Conservation (phyloP, 2,797 vertebrate genomes). For the Pachyuromys duprasi region DNA sequence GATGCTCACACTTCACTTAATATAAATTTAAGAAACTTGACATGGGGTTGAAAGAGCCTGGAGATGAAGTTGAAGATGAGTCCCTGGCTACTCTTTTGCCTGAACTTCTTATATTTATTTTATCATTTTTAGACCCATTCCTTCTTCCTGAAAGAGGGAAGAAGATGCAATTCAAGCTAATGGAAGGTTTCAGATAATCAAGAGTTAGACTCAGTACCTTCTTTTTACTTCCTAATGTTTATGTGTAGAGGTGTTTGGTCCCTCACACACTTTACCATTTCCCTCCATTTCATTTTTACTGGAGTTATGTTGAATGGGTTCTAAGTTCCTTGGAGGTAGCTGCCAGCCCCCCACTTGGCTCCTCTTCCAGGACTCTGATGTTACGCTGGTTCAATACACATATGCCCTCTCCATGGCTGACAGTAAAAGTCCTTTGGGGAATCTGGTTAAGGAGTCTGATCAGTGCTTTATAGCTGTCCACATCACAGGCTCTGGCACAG, state of each 20-base stretch:
- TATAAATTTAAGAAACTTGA: background rate
- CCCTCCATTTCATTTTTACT: background rate
- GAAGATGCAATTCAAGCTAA: background rate
- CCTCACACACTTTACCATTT: background rate
- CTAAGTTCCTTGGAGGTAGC: background rate
- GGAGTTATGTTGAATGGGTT: background rate
- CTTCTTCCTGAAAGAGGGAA: background rate
- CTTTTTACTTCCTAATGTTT: background rate
- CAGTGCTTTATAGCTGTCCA: background rate
- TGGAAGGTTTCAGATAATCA: background rate
- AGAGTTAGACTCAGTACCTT: background rate
- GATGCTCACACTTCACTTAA: background rate
- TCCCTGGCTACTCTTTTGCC: background rate
- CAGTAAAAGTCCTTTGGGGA: background rate
- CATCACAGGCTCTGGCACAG: background rate
- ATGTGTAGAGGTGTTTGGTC: background rate
- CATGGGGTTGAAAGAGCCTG: background rate
- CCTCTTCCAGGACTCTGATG: background rate
- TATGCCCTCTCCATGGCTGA: no score
- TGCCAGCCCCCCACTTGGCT: background rate
- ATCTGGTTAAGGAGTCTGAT: background rate
- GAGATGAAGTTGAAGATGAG: background rate
- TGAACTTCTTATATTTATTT: background rate
- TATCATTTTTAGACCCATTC: background rate
- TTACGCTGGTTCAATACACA: background rate